These are phyloP conservation scores for Therioaphis trifolii DNA, from an alignment of 2,888 invertebrate genomes.

Conservation along the genomic window DNA sequence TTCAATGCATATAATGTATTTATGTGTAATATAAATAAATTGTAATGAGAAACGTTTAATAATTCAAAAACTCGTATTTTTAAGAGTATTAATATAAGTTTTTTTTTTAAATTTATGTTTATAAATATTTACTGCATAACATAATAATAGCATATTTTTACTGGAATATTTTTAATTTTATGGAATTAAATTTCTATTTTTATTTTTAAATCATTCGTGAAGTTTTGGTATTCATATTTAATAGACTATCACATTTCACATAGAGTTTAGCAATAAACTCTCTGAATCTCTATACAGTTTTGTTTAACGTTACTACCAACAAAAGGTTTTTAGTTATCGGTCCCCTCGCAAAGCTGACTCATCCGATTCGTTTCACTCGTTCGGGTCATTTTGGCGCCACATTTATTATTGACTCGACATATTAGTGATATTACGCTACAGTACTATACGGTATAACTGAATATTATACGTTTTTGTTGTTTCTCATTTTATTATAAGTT, in stretches of 20 bases:
- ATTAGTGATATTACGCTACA: background rate
- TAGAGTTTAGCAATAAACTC: background rate
- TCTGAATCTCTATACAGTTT: background rate
- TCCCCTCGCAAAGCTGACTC: slow-evolving; percentile 29
- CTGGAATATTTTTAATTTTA: no score
- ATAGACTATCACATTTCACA: background rate
- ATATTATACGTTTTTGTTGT: background rate
- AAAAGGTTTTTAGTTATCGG: background rate
- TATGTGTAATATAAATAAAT: no score
- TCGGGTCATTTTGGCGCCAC: slow-evolving; percentile 40
- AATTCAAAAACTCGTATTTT: no score
- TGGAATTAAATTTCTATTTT: no score
- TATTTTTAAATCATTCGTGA: no score
- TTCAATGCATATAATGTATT: no score
- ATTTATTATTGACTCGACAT: slow-evolving; percentile 34
- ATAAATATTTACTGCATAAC: no score
- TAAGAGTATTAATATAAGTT: no score
- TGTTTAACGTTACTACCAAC: background rate
- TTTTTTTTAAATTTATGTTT: no score
- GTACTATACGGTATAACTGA: background rate
- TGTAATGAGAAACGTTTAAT: no score
- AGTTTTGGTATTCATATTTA: background rate
- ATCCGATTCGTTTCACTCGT: slow-evolving; percentile 22
- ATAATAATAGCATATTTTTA: no score
- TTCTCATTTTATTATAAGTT: background rate